phyloP scores from a whole-genome alignment of 2,113 vertebrate species.

The Amblyopsis rosae region DNA sequence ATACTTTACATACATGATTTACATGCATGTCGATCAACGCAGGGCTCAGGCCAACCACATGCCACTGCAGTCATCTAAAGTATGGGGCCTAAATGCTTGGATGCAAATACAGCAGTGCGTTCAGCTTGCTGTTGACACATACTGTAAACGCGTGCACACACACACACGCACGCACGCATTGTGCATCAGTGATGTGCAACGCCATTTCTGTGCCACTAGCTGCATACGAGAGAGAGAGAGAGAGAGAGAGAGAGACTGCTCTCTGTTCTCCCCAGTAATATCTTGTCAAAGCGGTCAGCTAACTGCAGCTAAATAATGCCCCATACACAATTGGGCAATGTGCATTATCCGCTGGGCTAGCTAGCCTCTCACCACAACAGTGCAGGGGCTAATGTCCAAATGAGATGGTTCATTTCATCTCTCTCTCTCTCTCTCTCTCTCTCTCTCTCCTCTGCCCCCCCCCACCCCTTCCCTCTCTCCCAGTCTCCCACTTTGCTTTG shows the following conservation, averaged over 20 bases:
- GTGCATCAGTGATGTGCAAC: constrained; percentile 32
- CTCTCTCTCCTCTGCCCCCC: constrained; percentile 36
- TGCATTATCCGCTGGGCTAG: constrained; percentile 83
- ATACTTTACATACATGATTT: not conserved
- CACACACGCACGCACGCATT: not conserved
- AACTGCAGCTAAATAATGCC: constrained; percentile 83
- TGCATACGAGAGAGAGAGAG: constrained; percentile 67
- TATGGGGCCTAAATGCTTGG: constrained; percentile 13
- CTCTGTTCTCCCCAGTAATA: constrained; percentile 85
- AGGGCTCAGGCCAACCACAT: not conserved
- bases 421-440: constrained; percentile 53
- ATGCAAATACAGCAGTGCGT: constrained; percentile 30
- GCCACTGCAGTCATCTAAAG: constrained; percentile 21
- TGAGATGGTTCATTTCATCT: constrained; percentile 84
- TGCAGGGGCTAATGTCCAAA: constrained; percentile 85
- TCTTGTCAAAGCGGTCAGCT: constrained; percentile 83
- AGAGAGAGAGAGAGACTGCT: constrained; percentile 37
- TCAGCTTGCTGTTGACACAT: constrained; percentile 37
- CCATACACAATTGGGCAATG: constrained; percentile 86
- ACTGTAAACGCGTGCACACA: not conserved
- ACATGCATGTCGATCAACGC: not conserved
- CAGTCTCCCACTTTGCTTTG: constrained; percentile 50
- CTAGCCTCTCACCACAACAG: constrained; percentile 79
- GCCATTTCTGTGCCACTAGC: constrained; percentile 76
- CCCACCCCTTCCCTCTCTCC: not conserved